Percentiles rank a stretch among this genome's conserved stretches.
These are phyloP conservation scores for Conus ventricosus DNA, from an alignment of 1,140 invertebrate genomes.

Conservation along the genomic window DNA sequence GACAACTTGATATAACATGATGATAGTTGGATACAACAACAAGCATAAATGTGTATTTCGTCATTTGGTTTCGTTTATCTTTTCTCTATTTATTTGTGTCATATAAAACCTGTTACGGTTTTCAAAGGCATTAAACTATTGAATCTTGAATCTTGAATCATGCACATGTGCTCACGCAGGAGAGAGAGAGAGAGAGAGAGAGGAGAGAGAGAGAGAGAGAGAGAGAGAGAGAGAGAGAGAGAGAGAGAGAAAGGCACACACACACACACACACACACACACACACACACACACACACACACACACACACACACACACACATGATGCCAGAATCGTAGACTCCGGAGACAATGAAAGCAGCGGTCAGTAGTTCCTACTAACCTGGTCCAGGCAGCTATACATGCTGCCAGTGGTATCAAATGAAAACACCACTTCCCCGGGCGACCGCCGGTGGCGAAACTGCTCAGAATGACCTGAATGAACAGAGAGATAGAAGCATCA, in stretches of 20 bases:
- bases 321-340: no score
- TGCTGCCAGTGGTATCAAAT: constrained; percentile 71
- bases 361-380: constrained; percentile 32
- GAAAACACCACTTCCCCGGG: constrained; percentile 67
- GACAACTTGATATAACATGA: no score
- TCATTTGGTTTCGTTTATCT: no score
- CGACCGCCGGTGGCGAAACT: constrained; percentile 61
- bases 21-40: no score
- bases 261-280: background rate
- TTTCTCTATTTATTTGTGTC: no score
- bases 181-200: no score
- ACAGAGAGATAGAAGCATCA: background rate
- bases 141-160: no score
- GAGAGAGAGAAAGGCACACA: background rate
- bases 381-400: constrained; percentile 56
- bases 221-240: no score
- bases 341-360: background rate
- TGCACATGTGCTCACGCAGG: background rate
- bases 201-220: no score
- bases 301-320: background rate
- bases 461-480: constrained; percentile 54
- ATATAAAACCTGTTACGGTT: no score
- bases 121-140: no score
- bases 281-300: constrained; percentile 15
- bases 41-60: no score